Evolutionary conservation across 2,113 vertebrate genomes (phyloP).

Genomic region (Prionailurus bengalensis): DNA sequence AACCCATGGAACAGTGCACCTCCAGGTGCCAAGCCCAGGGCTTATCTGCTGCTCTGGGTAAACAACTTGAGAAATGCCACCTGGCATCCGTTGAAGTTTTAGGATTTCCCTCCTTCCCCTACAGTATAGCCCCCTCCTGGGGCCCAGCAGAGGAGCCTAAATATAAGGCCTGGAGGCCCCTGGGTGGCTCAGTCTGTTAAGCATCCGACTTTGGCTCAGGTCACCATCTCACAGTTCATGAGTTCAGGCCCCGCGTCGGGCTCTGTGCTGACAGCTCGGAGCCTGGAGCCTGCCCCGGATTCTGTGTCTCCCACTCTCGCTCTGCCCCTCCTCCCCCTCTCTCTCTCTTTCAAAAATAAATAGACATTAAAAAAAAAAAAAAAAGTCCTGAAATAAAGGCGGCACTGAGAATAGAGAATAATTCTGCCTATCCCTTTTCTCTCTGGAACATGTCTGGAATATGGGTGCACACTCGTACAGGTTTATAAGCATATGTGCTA

Average conservation of each 20-base stretch:
- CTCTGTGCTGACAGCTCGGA: no score
- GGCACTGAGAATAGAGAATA: neutral
- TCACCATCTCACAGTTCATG: no score
- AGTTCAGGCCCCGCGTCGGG: no score
- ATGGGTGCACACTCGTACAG: neutral
- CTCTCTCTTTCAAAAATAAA: no score
- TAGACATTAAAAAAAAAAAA: no score
- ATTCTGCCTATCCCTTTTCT: neutral
- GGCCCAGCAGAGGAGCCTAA: neutral
- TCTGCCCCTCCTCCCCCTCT: no score
- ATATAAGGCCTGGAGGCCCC: neutral
- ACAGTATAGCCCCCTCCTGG: neutral
- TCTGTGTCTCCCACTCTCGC: no score
- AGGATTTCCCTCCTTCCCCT: neutral
- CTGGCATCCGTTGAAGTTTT: neutral
- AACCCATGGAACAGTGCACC: neutral
- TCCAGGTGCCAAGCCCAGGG: conserved; percentile 57
- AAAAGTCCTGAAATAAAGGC: neutral
- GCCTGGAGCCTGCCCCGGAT: no score
- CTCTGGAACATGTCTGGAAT: neutral
- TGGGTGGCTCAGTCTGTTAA: no score
- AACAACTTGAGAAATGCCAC: conserved; percentile 65
- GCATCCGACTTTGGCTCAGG: no score
- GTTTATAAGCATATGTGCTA: fast-evolving
- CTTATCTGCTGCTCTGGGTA: conserved; percentile 70